phyloP scores from a whole-genome alignment of 2,797 vertebrate species.

The Parotocinclus haroldoi region DNA sequence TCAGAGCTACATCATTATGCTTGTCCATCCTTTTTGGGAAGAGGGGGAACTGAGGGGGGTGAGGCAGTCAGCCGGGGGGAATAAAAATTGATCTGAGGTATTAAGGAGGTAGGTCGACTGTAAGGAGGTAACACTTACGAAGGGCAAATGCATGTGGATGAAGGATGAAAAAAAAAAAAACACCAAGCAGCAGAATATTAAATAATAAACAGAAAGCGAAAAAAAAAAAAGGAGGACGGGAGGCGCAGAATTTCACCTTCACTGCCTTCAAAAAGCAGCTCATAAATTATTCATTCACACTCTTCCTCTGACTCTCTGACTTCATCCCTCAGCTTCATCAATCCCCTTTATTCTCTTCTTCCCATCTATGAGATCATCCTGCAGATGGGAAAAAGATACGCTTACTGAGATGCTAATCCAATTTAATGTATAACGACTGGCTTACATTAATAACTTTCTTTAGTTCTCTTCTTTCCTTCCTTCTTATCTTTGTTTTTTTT shows the following conservation, averaged over 20 bases:
- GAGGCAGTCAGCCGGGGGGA: background rate
- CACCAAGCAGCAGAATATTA: background rate
- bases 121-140: too few relatives aligned
- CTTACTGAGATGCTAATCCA: background rate
- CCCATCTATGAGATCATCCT: background rate
- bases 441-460: slow-evolving; percentile 6
- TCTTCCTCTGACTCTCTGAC: slow-evolving; percentile 3
- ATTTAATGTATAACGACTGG: too few relatives aligned
- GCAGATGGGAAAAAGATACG: background rate
- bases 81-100: slow-evolving; percentile 4
- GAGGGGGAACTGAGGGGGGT: background rate
- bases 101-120: background rate
- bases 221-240: background rate
- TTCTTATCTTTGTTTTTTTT: slow-evolving; percentile 2
- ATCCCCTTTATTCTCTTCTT: slow-evolving; percentile 18
- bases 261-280: slow-evolving; percentile 21
- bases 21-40: slow-evolving; percentile 3
- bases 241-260: slow-evolving; percentile 11
- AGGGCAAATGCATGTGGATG: background rate
- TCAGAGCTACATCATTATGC: slow-evolving; percentile 2
- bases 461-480: slow-evolving; percentile 17
- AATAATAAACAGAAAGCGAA: slow-evolving; percentile 1
- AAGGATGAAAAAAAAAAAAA: background rate
- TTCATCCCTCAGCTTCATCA: slow-evolving; percentile 41
- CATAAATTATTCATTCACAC: slow-evolving; percentile 36